phyloP scores from a whole-genome alignment of 2,113 vertebrate species.

The Phyllopteryx taeniolatus region DNA sequence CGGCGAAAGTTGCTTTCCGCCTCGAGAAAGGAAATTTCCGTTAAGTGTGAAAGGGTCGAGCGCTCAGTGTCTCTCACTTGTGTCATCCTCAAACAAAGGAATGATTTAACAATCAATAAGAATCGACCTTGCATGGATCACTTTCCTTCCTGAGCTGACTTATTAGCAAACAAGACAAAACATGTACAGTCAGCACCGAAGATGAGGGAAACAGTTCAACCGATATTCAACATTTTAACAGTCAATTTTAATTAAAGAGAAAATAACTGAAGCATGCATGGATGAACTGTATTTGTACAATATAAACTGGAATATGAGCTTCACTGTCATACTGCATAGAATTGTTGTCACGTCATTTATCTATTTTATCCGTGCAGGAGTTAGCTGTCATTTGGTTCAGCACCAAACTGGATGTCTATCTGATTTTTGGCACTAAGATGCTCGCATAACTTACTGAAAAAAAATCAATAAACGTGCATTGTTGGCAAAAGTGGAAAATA shows the following conservation, averaged over 20 bases:
- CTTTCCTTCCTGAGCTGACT: slow-evolving; percentile 40
- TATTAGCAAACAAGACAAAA: slow-evolving; percentile 26
- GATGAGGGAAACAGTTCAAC: slow-evolving; percentile 1
- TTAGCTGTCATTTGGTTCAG: too few species aligned
- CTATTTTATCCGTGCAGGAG: too few species aligned
- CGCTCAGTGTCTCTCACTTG: slow-evolving; percentile 32
- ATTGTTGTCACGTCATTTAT: too few species aligned
- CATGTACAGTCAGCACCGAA: slow-evolving; percentile 23
- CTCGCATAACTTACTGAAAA: not conserved
- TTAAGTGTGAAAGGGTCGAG: slow-evolving; percentile 33
- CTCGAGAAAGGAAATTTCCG: slow-evolving; percentile 28
- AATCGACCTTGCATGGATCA: slow-evolving; percentile 58
- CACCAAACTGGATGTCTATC: too few species aligned
- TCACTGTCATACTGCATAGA: not conserved
- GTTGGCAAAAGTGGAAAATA: too few species aligned
- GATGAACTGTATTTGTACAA: not conserved
- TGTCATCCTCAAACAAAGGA: slow-evolving; percentile 49
- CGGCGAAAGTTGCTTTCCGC: slow-evolving; percentile 31
- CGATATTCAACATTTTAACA: slow-evolving; percentile 8
- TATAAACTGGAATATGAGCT: too few species aligned
- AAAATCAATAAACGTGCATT: not conserved
- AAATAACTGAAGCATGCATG: not conserved
- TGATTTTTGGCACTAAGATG: not conserved
- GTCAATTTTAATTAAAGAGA: not conserved
- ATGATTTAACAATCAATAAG: slow-evolving; percentile 64